Percentiles rank a stretch among this genome's conserved stretches.
These are phyloP conservation scores for Macrocentrus cingulum DNA, from an alignment of 1,140 invertebrate genomes.

Conservation along the genomic window DNA sequence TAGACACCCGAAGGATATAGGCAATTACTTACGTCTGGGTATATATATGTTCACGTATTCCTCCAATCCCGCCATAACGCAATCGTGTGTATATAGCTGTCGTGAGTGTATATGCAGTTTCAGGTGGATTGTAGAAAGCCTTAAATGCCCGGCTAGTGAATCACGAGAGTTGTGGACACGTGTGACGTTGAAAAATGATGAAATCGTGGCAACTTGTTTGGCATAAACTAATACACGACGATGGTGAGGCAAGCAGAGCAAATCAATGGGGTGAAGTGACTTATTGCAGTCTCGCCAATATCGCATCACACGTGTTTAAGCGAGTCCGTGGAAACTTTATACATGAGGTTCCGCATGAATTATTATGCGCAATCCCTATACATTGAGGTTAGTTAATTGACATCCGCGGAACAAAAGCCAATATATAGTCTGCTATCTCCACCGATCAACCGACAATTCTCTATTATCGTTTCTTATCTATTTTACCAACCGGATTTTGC, in stretches of 20 bases:
- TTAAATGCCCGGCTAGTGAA: slow-evolving; percentile 22
- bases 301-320: not conserved
- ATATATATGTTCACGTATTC: too few species aligned
- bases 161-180: slow-evolving; percentile 13
- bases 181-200: slow-evolving; percentile 15
- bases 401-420: slow-evolving; percentile 2
- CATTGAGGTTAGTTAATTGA: slow-evolving; percentile 20
- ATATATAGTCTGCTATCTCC: slow-evolving; percentile 7
- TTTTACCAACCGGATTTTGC: slow-evolving; percentile 22
- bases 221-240: not conserved
- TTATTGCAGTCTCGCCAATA: too few species aligned
- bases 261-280: too few species aligned
- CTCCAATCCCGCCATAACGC: too few species aligned
- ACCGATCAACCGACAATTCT: slow-evolving; percentile 12
- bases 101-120: too few species aligned
- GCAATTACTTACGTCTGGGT: too few species aligned
- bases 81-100: too few species aligned
- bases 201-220: slow-evolving; percentile 14
- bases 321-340: too few species aligned
- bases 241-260: slow-evolving; percentile 2
- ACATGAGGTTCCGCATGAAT: slow-evolving; percentile 17
- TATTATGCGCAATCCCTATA: not conserved
- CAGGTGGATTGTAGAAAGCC: slow-evolving; percentile 1
- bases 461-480: slow-evolving; percentile 9
- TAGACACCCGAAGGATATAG: too few species aligned